A percentile compares a stretch with the other conserved stretches of the same genome.
phyloP scores from a whole-genome alignment of 2,113 vertebrate species.

The Brienomyrus longianalis region DNA sequence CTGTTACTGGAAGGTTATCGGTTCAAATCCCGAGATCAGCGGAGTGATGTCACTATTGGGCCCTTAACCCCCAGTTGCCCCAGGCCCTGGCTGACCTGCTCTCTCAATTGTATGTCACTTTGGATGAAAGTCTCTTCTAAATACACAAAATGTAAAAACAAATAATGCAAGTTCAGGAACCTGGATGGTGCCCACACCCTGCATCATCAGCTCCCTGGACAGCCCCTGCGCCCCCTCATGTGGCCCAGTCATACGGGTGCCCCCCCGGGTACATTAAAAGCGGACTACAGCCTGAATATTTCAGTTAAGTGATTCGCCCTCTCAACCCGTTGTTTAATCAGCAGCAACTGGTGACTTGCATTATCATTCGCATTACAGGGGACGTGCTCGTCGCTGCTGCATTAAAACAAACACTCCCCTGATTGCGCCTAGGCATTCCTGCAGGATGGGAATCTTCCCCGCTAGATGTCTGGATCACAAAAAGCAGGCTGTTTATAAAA shows the following conservation, averaged over 20 bases:
- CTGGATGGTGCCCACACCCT: background rate
- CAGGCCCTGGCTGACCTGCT: background rate
- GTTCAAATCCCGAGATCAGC: background rate
- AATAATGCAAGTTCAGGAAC: slow-evolving; percentile 16
- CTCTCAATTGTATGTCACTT: background rate
- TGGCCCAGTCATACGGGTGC: background rate
- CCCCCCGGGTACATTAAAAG: background rate
- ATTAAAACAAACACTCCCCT: background rate
- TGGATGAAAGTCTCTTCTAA: background rate
- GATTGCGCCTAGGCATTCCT: background rate
- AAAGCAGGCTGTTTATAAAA: background rate
- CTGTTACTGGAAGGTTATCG: background rate
- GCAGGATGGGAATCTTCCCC: background rate
- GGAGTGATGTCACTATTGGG: background rate
- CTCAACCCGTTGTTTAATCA: background rate
- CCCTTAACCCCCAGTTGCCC: background rate
- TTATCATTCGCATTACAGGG: background rate
- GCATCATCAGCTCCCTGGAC: background rate
- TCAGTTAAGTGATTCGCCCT: background rate
- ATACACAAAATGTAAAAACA: background rate
- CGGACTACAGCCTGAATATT: background rate
- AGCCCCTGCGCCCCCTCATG: background rate
- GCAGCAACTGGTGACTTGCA: background rate
- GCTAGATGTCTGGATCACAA: background rate
- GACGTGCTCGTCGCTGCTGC: background rate